Evolutionary conservation across 2,888 invertebrate genomes (phyloP), one percentile per base, ranked within the genome.

Genomic region (Conchocele bisecta): DNA sequence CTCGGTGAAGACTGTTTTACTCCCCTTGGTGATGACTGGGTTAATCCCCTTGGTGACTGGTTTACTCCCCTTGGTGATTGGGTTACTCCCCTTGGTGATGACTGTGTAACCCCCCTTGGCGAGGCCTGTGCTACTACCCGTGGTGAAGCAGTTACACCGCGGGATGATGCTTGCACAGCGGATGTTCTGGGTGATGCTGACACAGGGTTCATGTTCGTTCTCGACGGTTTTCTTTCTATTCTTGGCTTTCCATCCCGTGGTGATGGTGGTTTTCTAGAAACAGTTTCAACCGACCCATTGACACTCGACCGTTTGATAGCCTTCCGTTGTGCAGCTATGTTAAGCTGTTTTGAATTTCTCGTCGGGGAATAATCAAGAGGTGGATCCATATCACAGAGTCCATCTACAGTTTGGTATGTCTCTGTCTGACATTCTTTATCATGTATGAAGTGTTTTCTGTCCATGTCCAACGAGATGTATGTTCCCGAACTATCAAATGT

Each of bases 181-280:
- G 63, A 63, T 20, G 46, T 33, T 13, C 56, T 50, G n/a, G n/a
- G n/a, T n/a, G n/a, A n/a, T 4, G 37, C 31, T 29, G 68, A 59
- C 41, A 61, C 46, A 20, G 67, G 65, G 17, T 60, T 42, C 20
- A 33, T 17, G 46, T 69, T 72, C 26, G 48, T 65, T 33, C 72
- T 71, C 26, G 72, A 24, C 24, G 76, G 68, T 33, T 71, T 68
- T 58, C 71, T 75, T 7, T n/a, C n/a, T n/a, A n/a, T n/a, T n/a
- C 46, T 53, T n/a, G 2, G n/a, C 17, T 24, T 46, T 7, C 1
- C 3, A 58, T 44, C 58, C 26, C 41, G 24, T 7, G 56, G 56
- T 7, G 56, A 56, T 4, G 56, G 56, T 22, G 46, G 46, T 22
- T 35, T 35, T 51, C 42, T 51, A n/a, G 53, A 41, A 41, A 35